phyloP scores from a whole-genome alignment of 2,797 vertebrate genomes.

The Sebastiscus tertius region DNA sequence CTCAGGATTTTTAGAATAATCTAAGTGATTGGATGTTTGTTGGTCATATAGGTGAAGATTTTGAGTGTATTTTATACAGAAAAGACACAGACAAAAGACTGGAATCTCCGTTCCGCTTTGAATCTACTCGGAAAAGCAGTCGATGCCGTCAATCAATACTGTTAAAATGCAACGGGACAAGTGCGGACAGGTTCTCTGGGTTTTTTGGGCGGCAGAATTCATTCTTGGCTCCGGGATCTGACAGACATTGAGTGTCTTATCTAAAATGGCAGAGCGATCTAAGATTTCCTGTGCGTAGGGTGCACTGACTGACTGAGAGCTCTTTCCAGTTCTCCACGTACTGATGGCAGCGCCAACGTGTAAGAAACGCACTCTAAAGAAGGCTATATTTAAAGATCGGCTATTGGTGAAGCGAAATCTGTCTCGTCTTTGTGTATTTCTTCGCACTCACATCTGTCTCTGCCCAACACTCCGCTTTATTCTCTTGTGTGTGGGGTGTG shows the following conservation, averaged over 20 bases:
- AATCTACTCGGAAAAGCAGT: constrained; percentile 47
- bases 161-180: constrained; percentile 63
- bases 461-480: constrained; percentile 4
- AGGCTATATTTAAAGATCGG: neutral
- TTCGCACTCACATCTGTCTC: neutral
- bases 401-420: neutral
- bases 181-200: constrained; percentile 52
- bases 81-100: neutral
- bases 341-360: constrained; percentile 45
- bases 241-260: constrained; percentile 74
- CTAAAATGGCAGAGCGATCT: constrained; percentile 72
- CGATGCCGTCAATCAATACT: constrained; percentile 59
- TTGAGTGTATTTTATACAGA: constrained; percentile 1
- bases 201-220: constrained; percentile 47
- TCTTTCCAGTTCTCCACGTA: constrained; percentile 36
- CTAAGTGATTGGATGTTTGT: neutral
- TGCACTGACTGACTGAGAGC: constrained; percentile 41
- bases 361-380: constrained; percentile 29
- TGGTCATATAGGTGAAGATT: constrained; percentile 20
- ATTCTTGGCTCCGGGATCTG: constrained; percentile 64
- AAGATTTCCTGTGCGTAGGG: constrained; percentile 62
- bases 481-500: constrained; percentile 32
- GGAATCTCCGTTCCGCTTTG: constrained; percentile 29
- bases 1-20: constrained; percentile 4
- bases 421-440: constrained; percentile 8